These are phyloP conservation scores for Gymnogyps californianus DNA, from an alignment of 2,113 vertebrate genomes.

Conservation along the genomic window DNA sequence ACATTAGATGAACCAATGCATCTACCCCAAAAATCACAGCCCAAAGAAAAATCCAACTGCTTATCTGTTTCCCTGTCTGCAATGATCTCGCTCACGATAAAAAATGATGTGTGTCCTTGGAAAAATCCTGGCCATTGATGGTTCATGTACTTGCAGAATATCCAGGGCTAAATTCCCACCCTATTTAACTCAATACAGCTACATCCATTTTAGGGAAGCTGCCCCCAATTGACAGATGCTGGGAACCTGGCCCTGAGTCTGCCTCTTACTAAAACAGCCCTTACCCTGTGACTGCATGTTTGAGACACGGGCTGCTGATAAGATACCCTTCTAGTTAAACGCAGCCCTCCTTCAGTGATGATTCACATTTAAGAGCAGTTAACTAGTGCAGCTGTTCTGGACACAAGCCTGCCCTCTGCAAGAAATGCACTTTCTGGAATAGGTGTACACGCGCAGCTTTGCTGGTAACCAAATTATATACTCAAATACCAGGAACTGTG, in stretches of 20 bases:
- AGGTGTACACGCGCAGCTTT: background rate
- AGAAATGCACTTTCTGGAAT: background rate
- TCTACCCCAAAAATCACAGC: background rate
- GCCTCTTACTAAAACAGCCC: background rate
- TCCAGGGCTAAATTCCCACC: background rate
- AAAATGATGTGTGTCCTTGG: background rate
- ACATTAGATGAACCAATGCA: background rate
- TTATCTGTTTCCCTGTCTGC: background rate
- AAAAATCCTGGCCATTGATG: background rate
- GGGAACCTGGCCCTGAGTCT: background rate
- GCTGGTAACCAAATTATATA: background rate
- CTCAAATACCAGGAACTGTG: background rate
- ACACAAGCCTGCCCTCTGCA: background rate
- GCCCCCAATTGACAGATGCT: background rate
- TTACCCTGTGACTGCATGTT: background rate
- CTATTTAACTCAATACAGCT: background rate
- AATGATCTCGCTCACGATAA: background rate
- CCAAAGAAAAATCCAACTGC: background rate
- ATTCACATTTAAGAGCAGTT: background rate
- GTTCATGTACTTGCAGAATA: background rate
- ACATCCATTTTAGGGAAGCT: conserved; percentile 23
- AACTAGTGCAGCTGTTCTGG: conserved; percentile 12
- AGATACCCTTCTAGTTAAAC: background rate
- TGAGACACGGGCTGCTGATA: conserved; percentile 13
- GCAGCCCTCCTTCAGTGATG: background rate